Evolutionary conservation across 2,888 invertebrate species (phyloP).

Genomic region (Matsumyia berberina): DNA sequence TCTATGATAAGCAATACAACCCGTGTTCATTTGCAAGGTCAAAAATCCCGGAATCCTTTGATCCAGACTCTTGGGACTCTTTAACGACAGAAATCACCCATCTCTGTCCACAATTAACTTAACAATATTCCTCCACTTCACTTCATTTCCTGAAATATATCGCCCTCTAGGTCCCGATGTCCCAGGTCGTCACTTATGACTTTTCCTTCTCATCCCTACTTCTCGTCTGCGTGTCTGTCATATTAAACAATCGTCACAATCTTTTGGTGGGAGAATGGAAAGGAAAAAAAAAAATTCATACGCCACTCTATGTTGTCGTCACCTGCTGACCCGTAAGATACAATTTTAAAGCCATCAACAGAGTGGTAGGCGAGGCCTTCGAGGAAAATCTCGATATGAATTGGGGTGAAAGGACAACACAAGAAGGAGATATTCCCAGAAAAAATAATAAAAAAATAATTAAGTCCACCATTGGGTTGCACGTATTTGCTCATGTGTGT

Average conservation of each 20-base stretch:
- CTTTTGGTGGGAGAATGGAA: slow-evolving; percentile 10
- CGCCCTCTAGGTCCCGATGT: background rate
- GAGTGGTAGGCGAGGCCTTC: slow-evolving; percentile 8
- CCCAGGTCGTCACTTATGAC: background rate
- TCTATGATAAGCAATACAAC: too few relatives aligned
- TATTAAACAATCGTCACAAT: slow-evolving; percentile 46
- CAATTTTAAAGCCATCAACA: slow-evolving; percentile 47
- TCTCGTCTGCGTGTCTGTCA: slow-evolving; percentile 8
- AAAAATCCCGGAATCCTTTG: too few relatives aligned
- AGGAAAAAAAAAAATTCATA: slow-evolving; percentile 4
- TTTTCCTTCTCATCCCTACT: background rate
- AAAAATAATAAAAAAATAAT: slow-evolving; percentile 23
- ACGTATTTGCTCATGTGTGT: too few relatives aligned
- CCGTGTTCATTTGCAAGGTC: too few relatives aligned
- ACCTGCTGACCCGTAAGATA: slow-evolving; percentile 24
- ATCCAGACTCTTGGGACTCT: too few relatives aligned
- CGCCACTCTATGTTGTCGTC: slow-evolving; percentile 5
- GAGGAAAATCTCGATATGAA: slow-evolving; percentile 44
- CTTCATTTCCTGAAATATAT: background rate
- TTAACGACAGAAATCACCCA: background rate
- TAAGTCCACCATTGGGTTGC: background rate
- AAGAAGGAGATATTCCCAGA: background rate
- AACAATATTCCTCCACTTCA: background rate
- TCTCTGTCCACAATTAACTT: slow-evolving; percentile 12
- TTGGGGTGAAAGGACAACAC: slow-evolving; percentile 44